Percentiles rank a stretch among this genome's conserved stretches.
phyloP scores from a whole-genome alignment of 1,140 invertebrate species.

The Ceratina calcarata region DNA sequence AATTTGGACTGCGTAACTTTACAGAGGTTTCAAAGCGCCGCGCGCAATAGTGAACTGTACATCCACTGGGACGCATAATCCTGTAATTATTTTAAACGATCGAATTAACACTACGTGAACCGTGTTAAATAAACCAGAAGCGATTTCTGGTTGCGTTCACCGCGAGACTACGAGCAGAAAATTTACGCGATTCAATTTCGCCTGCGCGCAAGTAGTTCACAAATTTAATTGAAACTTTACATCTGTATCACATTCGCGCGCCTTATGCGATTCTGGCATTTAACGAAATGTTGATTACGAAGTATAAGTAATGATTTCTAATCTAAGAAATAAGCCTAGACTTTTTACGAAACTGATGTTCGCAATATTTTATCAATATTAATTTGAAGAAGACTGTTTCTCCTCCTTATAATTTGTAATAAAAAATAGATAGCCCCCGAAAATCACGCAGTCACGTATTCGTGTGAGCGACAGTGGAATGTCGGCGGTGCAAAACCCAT shows the following conservation, averaged over 20 bases:
- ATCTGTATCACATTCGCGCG: neutral
- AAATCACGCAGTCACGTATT: constrained; percentile 18
- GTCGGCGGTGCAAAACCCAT: neutral
- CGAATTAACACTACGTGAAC: neutral
- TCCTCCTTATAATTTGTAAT: constrained; percentile 18
- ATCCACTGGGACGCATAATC: neutral
- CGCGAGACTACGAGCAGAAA: neutral
- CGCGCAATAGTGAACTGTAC: neutral
- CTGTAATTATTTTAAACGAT: constrained; percentile 18
- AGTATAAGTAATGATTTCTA: neutral
- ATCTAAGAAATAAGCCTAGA: neutral
- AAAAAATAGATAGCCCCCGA: constrained; percentile 42
- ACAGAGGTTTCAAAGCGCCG: neutral
- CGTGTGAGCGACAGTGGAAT: neutral
- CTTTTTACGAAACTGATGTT: neutral
- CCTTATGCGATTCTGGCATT: neutral
- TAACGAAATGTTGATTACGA: neutral
- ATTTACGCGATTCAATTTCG: neutral
- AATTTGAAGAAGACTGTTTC: too few species aligned
- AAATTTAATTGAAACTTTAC: neutral
- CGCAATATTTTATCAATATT: too few species aligned
- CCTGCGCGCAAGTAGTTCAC: neutral
- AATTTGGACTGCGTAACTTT: neutral
- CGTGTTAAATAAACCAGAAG: constrained; percentile 15
- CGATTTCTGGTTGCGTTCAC: neutral